Conservation (phyloP, 2,113 vertebrate genomes). For the Isichthys henryi region DNA sequence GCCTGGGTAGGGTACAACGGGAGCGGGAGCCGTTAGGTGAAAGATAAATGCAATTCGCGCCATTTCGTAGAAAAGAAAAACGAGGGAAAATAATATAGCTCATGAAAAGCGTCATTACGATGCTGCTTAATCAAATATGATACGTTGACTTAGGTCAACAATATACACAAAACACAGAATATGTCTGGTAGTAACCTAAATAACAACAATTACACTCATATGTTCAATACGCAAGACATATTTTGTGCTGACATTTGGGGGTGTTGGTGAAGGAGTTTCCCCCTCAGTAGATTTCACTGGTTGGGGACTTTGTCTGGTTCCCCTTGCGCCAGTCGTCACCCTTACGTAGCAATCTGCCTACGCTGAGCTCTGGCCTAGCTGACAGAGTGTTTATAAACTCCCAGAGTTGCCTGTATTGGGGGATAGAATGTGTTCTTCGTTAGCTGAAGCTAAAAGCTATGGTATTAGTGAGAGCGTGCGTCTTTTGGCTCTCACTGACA, state of each 20-base stretch:
- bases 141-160: not conserved
- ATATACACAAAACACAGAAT: not conserved
- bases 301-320: not conserved
- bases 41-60: not conserved
- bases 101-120: not conserved
- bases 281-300: not conserved
- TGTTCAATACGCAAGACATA: not conserved
- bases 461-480: too few relatives aligned
- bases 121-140: not conserved
- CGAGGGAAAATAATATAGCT: not conserved
- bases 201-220: not conserved
- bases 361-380: not conserved
- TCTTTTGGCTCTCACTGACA: not conserved
- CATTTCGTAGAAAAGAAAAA: not conserved
- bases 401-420: not conserved
- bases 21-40: not conserved
- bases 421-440: not conserved
- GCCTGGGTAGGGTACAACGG: constrained; percentile 53
- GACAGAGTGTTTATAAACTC: not conserved
- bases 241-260: not conserved
- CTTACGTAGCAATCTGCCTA: not conserved
- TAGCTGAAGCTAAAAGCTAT: not conserved
- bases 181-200: not conserved
- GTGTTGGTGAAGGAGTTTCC: not conserved
- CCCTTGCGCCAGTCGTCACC: not conserved